Conservation (phyloP, 2,888 invertebrate species). For the Macropis europaea region DNA sequence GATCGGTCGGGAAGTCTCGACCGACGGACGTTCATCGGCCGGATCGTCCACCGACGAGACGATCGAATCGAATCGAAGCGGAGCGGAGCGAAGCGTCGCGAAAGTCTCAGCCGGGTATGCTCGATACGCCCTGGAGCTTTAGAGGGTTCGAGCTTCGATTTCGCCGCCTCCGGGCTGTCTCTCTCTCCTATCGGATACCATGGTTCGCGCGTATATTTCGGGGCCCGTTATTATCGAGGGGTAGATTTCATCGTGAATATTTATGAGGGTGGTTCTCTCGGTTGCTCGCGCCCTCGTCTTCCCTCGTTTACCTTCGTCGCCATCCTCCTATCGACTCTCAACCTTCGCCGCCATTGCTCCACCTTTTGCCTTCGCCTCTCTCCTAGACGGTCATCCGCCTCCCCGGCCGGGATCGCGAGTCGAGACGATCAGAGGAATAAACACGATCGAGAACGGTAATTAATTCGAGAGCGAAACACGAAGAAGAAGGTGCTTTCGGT, state of each 20-base stretch:
- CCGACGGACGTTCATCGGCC: neutral
- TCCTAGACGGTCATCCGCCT: too few relatives aligned
- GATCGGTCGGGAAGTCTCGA: too few relatives aligned
- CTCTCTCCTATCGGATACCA: constrained; percentile 67
- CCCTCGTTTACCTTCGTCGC: constrained; percentile 12
- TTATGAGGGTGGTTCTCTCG: constrained; percentile 73
- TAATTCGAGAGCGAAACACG: constrained; percentile 63
- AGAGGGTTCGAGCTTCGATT: constrained; percentile 58
- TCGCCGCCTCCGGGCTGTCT: constrained; percentile 35
- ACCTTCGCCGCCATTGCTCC: constrained; percentile 11
- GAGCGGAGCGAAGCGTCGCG: constrained; percentile 22
- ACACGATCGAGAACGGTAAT: constrained; percentile 66
- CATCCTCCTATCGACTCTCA: too few relatives aligned
- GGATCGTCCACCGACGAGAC: constrained; percentile 4
- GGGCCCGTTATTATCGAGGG: constrained; percentile 78
- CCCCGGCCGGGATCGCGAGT: constrained; percentile 7
- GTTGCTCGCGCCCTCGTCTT: constrained; percentile 60
- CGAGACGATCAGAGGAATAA: constrained; percentile 55
- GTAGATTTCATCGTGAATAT: constrained; percentile 79
- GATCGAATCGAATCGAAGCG: constrained; percentile 30
- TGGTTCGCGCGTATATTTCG: constrained; percentile 71
- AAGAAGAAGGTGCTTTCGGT: constrained; percentile 35
- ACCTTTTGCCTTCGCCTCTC: constrained; percentile 14
- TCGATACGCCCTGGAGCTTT: constrained; percentile 62
- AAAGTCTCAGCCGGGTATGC: constrained; percentile 49